Base-by-base conservation (phyloP, 2,113 vertebrate species). In the Promerops cafer region DNA sequence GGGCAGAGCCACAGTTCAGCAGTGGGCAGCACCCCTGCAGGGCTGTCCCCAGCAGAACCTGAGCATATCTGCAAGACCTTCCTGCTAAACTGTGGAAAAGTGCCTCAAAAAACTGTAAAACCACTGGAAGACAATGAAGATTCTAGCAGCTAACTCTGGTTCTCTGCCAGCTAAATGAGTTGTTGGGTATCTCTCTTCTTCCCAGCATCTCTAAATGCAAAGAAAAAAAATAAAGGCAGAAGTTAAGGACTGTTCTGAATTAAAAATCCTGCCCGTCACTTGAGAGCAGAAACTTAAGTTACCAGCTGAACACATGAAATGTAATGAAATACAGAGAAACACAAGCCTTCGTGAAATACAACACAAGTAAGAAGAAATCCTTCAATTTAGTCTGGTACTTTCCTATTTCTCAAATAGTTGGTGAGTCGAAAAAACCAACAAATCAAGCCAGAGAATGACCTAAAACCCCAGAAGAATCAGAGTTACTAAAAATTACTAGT, bases 381-480 rank as follows among this genome's bases (percentile, higher is more conserved):
- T 91, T 71, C 12, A 23, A 17, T 64, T 78, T 75, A 76, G 5
- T 79, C 81, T 50, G 42, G 50, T 90, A 53, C 39, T 89, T 93
- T 76, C 52, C 37, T 75, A 30, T 76, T 89, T 89, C 72, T 56
- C 50, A 90, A 89, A 88, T 31, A 92, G 30, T 6, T 92, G 33
- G 52, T 33, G 44, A 93, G 79, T 68, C 2, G 22, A 83, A 83
- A 42, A 19, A 93, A 52, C 64, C 94, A 95, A 75, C 28, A 93
- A 61, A 74, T 59, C 50, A 63, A 93, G 75, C 68, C 96, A 95
- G 76, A 79, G n/a, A 75, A 82, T 88, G 85, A 96, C 49, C 44
- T 75, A 86, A 90, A 92, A 39, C 47, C 44, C 9, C 65, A 50
- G 69, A 57, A 50, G 42, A 76, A 80, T 42, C 24, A 35, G 11